Conservation (phyloP, 1,140 invertebrate species). For the Scylla paramamosain region DNA sequence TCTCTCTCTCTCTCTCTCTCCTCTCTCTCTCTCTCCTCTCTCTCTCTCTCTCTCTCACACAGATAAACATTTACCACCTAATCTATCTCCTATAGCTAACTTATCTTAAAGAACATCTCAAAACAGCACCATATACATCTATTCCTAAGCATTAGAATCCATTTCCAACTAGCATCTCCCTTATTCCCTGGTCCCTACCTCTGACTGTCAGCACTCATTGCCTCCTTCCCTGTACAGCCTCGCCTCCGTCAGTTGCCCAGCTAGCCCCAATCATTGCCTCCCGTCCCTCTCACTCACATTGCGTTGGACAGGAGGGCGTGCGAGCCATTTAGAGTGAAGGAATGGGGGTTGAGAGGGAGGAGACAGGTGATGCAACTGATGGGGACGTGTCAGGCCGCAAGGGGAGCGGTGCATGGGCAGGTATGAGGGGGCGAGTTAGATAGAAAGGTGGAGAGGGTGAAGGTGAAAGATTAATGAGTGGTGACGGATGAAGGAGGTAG, state of each 20-base stretch:
- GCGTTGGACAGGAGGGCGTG: too few relatives aligned
- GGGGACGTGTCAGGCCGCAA: too few relatives aligned
- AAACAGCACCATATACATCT: neutral
- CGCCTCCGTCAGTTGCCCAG: too few relatives aligned
- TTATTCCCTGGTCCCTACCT: too few relatives aligned
- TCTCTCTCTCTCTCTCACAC: neutral
- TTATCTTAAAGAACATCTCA: neutral
- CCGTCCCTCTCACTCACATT: too few relatives aligned
- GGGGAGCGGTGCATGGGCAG: neutral
- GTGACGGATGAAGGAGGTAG: too few relatives aligned
- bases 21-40: slow-evolving; percentile 28
- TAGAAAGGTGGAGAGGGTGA: neutral
- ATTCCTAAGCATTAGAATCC: neutral
- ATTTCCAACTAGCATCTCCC: neutral
- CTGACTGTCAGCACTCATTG: too few relatives aligned
- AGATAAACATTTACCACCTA: neutral
- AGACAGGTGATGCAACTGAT: neutral
- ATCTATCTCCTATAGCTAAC: neutral
- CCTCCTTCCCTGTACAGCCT: too few relatives aligned
- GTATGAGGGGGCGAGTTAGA: neutral
- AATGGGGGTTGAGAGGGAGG: neutral
- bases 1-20: slow-evolving; percentile 32
- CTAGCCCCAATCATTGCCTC: too few relatives aligned
- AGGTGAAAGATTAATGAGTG: neutral
- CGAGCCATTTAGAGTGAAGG: too few relatives aligned